Evolutionary conservation across 2,113 vertebrate genomes (phyloP), one percentile per base, ranked within the genome.

Genomic region (Larimichthys crocea): DNA sequence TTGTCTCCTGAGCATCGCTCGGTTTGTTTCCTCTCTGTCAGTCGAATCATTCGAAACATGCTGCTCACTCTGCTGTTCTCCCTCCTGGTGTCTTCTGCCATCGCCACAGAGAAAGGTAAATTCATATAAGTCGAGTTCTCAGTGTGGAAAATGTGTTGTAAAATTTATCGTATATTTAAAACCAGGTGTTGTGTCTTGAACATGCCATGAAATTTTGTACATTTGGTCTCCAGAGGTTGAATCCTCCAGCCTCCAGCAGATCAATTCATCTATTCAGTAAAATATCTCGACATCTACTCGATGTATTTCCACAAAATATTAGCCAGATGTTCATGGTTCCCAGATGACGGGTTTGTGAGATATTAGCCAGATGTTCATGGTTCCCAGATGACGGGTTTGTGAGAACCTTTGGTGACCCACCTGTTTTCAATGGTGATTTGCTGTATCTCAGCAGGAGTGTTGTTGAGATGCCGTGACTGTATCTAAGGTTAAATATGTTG

Each of bases 41-140:
- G 2, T n/a, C 3, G 2, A 66, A 81, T 49, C n/a, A 10, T 1
- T 8, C 5, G 0, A 75, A 88, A 86, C 49, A 94, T 93, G 93
- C 65, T 86, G 53, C 24, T 63, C 60, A 1, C 74, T 46, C 2
- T 94, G 22, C 35, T 91, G 35, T n/a, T 91, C 48, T 72, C 72
- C 71, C 50, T 93, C 20, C 72, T 94, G 61, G 49, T 85, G 31
- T 81, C 80, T 60, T 86, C 83, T 70, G 91, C 76, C 60, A 3
- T 20, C 3, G 80, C 91, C 31, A 57, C 83, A 42, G 86, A 93
- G 26, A 82, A 92, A 89, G 93, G 94, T 95, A 90, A 89, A 69
- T 20, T 46, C 1, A 14, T 71, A 74, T 17, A 69, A 71, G 16
- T 20, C 3, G 2, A 46, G 16, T 55, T 64, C 7, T 68, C 22